phyloP scores from a whole-genome alignment of 2,113 vertebrate genomes.

The Zapus hudsonius region DNA sequence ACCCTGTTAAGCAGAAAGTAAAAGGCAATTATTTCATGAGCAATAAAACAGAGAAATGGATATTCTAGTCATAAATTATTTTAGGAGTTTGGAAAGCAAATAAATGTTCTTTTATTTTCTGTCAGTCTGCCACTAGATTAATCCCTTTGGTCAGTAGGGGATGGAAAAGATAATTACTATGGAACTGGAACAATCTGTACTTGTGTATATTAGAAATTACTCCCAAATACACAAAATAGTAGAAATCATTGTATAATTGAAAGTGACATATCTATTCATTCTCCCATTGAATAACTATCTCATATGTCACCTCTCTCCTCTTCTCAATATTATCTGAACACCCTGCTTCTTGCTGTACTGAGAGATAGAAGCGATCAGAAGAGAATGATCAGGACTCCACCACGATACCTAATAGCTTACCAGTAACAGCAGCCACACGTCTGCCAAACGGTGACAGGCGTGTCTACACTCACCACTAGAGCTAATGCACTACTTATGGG shows the following conservation, averaged over 20 bases:
- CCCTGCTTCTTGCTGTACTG: not conserved
- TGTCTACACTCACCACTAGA: not conserved
- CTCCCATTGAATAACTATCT: not conserved
- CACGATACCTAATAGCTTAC: not conserved
- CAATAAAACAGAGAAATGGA: not conserved
- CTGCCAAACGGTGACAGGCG: not conserved
- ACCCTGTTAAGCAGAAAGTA: constrained; percentile 87
- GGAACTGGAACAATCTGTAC: not conserved
- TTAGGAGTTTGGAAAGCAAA: not conserved
- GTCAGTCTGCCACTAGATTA: not conserved
- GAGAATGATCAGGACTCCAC: not conserved
- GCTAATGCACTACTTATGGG: not conserved
- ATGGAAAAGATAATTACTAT: not conserved
- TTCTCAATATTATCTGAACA: not conserved
- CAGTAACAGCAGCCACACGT: not conserved
- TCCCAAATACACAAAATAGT: not conserved
- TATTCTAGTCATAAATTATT: not conserved
- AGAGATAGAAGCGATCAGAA: not conserved
- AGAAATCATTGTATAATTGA: not conserved
- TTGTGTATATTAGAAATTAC: not conserved
- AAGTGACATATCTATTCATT: not conserved
- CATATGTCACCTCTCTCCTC: not conserved
- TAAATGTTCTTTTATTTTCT: constrained; percentile 4
- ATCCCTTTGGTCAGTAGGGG: not conserved
- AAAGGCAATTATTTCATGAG: constrained; percentile 34